Percentiles rank a stretch among this genome's conserved stretches.
These are phyloP conservation scores for Thecocarcelia acutangulata DNA, from an alignment of 2,888 invertebrate genomes.

Conservation along the genomic window DNA sequence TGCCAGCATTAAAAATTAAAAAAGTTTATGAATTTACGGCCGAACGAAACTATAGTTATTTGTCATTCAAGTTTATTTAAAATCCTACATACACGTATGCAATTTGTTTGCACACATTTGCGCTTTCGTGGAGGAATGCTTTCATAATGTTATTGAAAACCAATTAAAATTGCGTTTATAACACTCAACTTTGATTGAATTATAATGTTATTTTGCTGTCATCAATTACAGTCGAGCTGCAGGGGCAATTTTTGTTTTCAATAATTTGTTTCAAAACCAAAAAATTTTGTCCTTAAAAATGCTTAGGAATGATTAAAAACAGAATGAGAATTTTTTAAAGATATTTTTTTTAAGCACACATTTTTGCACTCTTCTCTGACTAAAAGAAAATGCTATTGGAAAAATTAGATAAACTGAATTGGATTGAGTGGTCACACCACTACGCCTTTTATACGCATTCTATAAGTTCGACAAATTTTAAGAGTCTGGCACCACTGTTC, in stretches of 20 bases:
- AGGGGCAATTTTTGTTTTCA: not conserved
- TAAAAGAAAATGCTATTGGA: no score
- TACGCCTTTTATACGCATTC: no score
- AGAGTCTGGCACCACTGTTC: not conserved
- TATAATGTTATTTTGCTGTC: constrained; percentile 67
- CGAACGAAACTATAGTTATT: constrained; percentile 44
- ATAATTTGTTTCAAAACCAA: no score
- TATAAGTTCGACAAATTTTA: no score
- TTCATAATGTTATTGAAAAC: constrained; percentile 77
- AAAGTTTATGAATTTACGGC: constrained; percentile 54
- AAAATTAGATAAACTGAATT: no score
- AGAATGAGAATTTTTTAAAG: no score
- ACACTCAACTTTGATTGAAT: constrained; percentile 65
- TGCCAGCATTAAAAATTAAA: constrained; percentile 56
- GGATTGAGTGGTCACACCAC: no score
- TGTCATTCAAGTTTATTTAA: constrained; percentile 32
- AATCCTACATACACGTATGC: not conserved
- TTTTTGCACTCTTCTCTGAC: no score
- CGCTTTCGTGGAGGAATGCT: not conserved
- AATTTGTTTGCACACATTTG: constrained; percentile 3
- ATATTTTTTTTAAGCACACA: no score
- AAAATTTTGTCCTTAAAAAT: no score
- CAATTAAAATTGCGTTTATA: constrained; percentile 77
- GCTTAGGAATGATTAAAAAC: no score
- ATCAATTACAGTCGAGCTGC: constrained; percentile 3